phyloP scores from a whole-genome alignment of 2,113 vertebrate species.

The Pituophis catenifer region DNA sequence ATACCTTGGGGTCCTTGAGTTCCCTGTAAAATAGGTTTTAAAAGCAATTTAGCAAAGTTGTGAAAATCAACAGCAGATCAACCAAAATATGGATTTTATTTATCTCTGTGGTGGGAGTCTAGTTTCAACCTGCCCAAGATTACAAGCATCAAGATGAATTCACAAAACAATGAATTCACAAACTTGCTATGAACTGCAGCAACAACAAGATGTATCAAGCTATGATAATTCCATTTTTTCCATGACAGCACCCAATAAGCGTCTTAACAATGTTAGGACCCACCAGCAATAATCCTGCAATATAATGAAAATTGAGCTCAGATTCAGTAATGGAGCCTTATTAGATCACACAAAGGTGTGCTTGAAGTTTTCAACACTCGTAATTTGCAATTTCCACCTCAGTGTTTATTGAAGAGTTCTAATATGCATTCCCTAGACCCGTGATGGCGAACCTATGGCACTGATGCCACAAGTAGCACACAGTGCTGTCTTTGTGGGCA shows the following conservation, averaged over 20 bases:
- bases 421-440: neutral
- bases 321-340: neutral
- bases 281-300: neutral
- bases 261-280: neutral
- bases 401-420: neutral
- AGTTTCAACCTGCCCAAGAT: constrained; percentile 43
- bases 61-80: constrained; percentile 14
- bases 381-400: neutral
- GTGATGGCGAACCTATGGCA: no score
- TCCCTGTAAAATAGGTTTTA: constrained; percentile 71
- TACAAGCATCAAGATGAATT: constrained; percentile 23
- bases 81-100: constrained; percentile 25
- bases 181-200: constrained; percentile 42
- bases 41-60: constrained; percentile 16
- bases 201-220: constrained; percentile 34
- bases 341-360: neutral
- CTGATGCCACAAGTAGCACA: no score
- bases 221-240: neutral
- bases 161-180: constrained; percentile 9
- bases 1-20: constrained; percentile 85
- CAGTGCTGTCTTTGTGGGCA: no score
- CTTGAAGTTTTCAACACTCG: neutral
- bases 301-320: neutral
- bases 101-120: constrained; percentile 20
- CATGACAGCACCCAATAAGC: neutral